A percentile compares a stretch with the other conserved stretches of the same genome.
Conservation (phyloP, 2,797 vertebrate genomes). For the Chromis chromis region DNA sequence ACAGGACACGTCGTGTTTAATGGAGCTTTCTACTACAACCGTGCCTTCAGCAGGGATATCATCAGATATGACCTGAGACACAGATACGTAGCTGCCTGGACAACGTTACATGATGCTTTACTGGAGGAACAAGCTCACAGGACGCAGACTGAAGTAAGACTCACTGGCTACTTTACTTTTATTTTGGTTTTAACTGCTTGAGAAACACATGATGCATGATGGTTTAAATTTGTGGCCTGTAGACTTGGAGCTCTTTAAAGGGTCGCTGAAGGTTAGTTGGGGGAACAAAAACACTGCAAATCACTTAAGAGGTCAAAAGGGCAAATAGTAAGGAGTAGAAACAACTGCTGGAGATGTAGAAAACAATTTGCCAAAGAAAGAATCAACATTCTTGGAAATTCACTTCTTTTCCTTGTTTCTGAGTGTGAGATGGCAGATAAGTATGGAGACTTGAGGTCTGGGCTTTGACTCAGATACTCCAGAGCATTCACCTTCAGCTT, state of each 20-base stretch:
- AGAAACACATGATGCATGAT: neutral
- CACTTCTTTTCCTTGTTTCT: too few species aligned
- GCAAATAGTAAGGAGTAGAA: neutral
- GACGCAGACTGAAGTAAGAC: slow-evolving; percentile 69
- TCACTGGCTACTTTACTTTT: neutral
- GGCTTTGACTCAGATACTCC: too few species aligned
- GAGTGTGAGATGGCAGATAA: too few species aligned
- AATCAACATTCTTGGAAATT: too few species aligned
- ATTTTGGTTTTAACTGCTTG: neutral
- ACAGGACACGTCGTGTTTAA: slow-evolving; percentile 93
- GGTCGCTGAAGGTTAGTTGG: slow-evolving; percentile 13
- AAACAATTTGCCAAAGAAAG: neutral
- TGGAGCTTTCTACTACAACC: slow-evolving; percentile 94
- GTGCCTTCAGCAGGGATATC: slow-evolving; percentile 93
- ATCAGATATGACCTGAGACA: slow-evolving; percentile 93
- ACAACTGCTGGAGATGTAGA: neutral
- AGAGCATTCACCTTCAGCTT: too few species aligned
- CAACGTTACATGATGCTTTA: slow-evolving; percentile 90
- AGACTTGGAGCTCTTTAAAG: slow-evolving; percentile 13
- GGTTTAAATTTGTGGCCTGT: slow-evolving; percentile 12
- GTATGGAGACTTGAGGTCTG: too few species aligned
- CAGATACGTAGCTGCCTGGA: slow-evolving; percentile 92
- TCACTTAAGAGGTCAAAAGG: slow-evolving; percentile 35
- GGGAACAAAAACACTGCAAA: slow-evolving; percentile 37
- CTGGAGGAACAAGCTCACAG: slow-evolving; percentile 82